Base-by-base conservation (phyloP, 2,797 vertebrate species). In the Limosa lapponica region DNA sequence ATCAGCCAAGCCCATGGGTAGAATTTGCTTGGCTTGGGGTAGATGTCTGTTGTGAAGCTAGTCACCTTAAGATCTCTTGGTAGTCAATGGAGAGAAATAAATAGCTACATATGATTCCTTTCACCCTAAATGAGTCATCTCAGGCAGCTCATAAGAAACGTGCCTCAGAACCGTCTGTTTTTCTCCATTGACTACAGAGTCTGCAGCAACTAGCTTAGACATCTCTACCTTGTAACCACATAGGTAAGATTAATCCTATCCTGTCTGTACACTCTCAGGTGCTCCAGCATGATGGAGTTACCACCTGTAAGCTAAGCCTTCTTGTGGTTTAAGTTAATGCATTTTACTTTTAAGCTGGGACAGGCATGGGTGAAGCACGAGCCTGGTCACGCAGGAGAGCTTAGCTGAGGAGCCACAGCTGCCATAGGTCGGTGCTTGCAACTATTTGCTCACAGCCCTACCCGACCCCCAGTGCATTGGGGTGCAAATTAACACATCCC, bases 51-150 rank as follows among this genome's bases (percentile, higher is more conserved):
- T 28, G 6, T 37, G 54, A 61, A 72, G 23, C 41, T 55, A 57
- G 62, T 75, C 62, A 36, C 51, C 58, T 90, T 57, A 95, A 87
- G 85, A 79, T 34, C 55, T 87, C 70, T 72, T 44, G 43, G 28
- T 73, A 66, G 54, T 43, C 70, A 75, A 3, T 44, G 30, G 43
- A 85, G 64, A 85, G 25, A 92, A 93, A 71, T 80, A 69, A 83
- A 43, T 46, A 71, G 44, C 51, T 88, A 12, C 22, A n/a, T 11
- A 20, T 10, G 15, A 79, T 79, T 86, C 24, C 12, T 78, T 48
- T 90, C 73, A 51, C 18, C 41, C 16, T 54, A 34, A 54, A 65
- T 87, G 73, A 83, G 70, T 81, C 57, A 44, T 10, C 16, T 52
- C 16, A 18, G 67, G 34, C 62, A 61, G 25, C 23, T 80, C 36